Conservation (phyloP, 1,140 invertebrate species). For the Centruroides vittatus region DNA sequence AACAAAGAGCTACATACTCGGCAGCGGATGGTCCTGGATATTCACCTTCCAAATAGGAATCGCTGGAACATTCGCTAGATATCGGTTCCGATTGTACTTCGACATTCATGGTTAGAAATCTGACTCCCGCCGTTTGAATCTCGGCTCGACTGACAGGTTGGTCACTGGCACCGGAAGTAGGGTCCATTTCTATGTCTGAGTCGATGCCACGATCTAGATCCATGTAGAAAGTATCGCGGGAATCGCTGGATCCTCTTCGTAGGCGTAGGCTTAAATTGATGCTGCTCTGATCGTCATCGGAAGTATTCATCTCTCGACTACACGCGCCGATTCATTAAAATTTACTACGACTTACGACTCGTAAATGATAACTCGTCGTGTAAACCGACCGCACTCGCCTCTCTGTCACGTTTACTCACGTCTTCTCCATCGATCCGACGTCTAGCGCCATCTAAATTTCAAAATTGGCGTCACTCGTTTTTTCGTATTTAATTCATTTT, state of each 20-base stretch:
- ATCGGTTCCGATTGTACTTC: neutral
- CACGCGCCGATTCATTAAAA: neutral
- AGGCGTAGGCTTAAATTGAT: constrained; percentile 66
- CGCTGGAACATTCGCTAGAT: neutral
- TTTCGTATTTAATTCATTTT: too few species aligned
- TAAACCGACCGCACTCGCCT: too few species aligned
- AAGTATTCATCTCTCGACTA: constrained; percentile 2
- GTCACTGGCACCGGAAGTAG: constrained; percentile 27
- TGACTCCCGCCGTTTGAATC: neutral
- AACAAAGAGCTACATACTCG: neutral
- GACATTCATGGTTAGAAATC: neutral
- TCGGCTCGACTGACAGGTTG: neutral
- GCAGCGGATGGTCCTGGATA: neutral
- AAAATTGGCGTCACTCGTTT: too few species aligned
- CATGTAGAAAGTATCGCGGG: constrained; percentile 73
- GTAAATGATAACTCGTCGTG: too few species aligned
- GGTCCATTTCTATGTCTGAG: constrained; percentile 70
- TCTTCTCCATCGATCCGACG: too few species aligned
- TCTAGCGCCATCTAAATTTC: too few species aligned
- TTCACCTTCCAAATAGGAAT: constrained; percentile 1
- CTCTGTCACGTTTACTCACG: too few species aligned
- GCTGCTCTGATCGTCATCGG: constrained; percentile 30
- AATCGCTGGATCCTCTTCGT: constrained; percentile 64
- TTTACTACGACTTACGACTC: neutral
- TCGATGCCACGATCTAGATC: constrained; percentile 71